Percentiles rank a stretch among this genome's conserved stretches.
phyloP scores from a whole-genome alignment of 1,140 invertebrate genomes.

The Chionoecetes opilio region DNA sequence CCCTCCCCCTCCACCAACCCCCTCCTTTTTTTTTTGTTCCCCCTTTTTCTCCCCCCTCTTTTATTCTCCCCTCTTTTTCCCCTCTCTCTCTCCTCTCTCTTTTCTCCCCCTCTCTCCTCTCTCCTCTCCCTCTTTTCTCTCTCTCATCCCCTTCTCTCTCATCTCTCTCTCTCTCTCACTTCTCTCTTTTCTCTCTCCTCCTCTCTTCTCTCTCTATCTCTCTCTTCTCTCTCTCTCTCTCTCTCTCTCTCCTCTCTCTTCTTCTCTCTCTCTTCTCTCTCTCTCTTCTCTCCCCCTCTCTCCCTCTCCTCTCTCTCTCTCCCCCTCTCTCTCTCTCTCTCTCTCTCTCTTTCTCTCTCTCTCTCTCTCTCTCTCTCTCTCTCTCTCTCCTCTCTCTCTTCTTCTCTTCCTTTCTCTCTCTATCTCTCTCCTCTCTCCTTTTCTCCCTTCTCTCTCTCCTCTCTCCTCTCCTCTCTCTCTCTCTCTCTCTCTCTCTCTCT shows the following conservation, averaged over 20 bases:
- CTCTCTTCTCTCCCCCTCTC: background rate
- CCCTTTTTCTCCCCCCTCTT: background rate
- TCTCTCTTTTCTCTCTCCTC: background rate
- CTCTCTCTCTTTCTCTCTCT: too few species aligned
- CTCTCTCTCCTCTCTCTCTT: too few species aligned
- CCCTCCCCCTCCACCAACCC: background rate
- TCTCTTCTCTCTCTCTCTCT: background rate
- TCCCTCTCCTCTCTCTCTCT: background rate
- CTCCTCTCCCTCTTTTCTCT: background rate
- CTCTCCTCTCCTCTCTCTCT: too few species aligned
- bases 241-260: background rate
- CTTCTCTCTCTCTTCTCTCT: background rate
- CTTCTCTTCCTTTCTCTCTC: too few species aligned
- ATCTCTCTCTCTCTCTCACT: slow-evolving; percentile 1
- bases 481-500: too few species aligned
- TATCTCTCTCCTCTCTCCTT: too few species aligned
- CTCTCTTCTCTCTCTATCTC: too few species aligned
- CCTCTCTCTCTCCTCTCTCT: background rate
- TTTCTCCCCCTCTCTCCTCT: background rate
- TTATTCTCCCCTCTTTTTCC: background rate
- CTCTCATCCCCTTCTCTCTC: background rate
- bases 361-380: too few species aligned
- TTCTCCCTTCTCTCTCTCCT: too few species aligned
- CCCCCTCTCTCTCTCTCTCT: too few species aligned
- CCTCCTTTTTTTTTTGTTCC: background rate